Evolutionary conservation across 2,797 vertebrate genomes (phyloP).

Genomic region (Acomys russatus): DNA sequence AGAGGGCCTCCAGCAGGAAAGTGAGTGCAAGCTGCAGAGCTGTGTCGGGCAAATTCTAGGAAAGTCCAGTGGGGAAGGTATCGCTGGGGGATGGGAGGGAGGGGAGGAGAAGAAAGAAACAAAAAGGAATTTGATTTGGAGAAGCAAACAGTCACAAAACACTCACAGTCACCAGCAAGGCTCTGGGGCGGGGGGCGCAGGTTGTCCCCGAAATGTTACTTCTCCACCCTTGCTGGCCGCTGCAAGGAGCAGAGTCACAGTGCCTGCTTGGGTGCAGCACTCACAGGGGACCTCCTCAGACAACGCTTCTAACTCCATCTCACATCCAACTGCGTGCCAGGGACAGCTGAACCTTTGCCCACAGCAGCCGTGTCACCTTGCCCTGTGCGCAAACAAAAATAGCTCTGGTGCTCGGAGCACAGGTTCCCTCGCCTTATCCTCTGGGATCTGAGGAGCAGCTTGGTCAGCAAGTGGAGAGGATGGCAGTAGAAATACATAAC

Average conservation of each 20-base stretch:
- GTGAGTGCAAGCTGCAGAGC: background rate
- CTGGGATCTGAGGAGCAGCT: conserved; percentile 76
- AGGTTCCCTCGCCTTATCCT: conserved; percentile 82
- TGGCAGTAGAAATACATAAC: conserved; percentile 82
- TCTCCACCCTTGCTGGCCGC: background rate
- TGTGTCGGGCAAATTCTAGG: background rate
- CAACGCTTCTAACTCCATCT: conserved; percentile 57
- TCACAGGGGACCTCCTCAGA: conserved; percentile 39
- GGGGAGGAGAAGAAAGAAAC: too few species aligned
- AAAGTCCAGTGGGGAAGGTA: background rate
- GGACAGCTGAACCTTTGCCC: conserved; percentile 32
- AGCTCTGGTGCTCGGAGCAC: conserved; percentile 83
- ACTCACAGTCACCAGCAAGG: background rate
- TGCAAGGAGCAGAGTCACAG: background rate
- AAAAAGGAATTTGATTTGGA: background rate
- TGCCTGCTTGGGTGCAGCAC: background rate
- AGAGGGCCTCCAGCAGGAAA: fast-evolving
- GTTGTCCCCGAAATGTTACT: background rate
- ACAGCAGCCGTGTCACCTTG: conserved; percentile 14
- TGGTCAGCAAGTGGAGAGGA: background rate
- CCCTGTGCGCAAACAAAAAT: conserved; percentile 79
- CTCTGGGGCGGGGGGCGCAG: background rate
- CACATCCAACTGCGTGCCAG: conserved; percentile 61
- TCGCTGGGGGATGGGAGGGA: too few species aligned
- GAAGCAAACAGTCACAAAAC: background rate